These are phyloP conservation scores for Actinia tenebrosa DNA, from an alignment of 64 coral and sea anemone genomes.

Conservation along the genomic window DNA sequence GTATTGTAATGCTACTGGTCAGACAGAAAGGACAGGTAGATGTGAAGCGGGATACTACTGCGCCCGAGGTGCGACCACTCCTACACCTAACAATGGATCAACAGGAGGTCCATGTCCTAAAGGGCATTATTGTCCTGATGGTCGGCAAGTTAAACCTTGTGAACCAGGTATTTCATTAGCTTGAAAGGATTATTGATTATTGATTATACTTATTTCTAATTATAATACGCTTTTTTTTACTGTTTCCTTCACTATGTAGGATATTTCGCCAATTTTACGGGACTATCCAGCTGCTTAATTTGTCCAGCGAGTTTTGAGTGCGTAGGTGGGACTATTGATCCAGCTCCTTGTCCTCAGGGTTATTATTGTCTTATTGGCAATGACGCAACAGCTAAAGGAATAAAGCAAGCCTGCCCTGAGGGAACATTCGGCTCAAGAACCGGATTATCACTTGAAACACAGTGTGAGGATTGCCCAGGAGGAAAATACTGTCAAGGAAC, in stretches of 20 bases:
- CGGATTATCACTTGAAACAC: constrained; percentile 32
- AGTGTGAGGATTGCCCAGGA: constrained; percentile 78
- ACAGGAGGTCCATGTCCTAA: constrained; percentile 83
- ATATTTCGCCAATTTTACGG: constrained; percentile 75
- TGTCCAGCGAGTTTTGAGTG: constrained; percentile 74
- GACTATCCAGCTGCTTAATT: constrained; percentile 47
- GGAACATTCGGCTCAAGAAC: constrained; percentile 83
- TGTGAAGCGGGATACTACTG: constrained; percentile 84
- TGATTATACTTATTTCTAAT: neutral
- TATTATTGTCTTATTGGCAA: constrained; percentile 68
- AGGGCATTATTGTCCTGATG: constrained; percentile 64
- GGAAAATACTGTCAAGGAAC: constrained; percentile 76
- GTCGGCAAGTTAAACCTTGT: constrained; percentile 34
- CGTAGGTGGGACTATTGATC: constrained; percentile 42
- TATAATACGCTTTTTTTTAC: neutral
- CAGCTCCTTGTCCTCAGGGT: constrained; percentile 72
- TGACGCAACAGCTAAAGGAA: constrained; percentile 16
- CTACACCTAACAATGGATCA: constrained; percentile 89
- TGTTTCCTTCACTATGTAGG: constrained; percentile 34
- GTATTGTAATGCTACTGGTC: constrained; percentile 78
- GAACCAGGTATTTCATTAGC: constrained; percentile 26
- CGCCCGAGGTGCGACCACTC: constrained; percentile 44
- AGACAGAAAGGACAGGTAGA: constrained; percentile 19
- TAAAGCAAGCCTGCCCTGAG: constrained; percentile 65
- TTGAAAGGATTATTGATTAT: no score